A percentile compares a stretch with the other conserved stretches of the same genome.
Evolutionary conservation across 92 coral and sea anemone species (phyloP).

Genomic region (Actinostola sp.): DNA sequence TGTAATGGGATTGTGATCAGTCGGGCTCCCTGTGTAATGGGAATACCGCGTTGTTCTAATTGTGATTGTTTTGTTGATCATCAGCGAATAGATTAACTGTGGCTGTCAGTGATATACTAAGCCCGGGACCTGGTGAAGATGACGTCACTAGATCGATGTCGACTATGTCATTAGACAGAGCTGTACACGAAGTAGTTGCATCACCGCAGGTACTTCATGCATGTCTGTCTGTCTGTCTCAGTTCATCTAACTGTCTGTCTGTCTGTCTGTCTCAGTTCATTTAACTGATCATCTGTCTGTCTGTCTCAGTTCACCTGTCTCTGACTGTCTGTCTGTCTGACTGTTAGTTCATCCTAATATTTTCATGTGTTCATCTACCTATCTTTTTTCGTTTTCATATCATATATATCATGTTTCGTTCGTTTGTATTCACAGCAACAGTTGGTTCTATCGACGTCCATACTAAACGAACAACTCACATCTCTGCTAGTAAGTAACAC

Average conservation of each 20-base stretch:
- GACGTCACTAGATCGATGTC: slow-evolving; percentile 36
- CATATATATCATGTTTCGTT: background rate
- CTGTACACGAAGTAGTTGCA: slow-evolving; percentile 34
- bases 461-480: slow-evolving; percentile 95
- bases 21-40: no score
- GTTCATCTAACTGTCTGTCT: background rate
- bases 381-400: background rate
- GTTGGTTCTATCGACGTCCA: slow-evolving; percentile 88
- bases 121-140: slow-evolving; percentile 73
- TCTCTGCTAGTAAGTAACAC: slow-evolving; percentile 81
- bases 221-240: background rate
- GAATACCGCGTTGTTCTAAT: background rate
- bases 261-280: background rate
- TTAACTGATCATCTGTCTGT: background rate
- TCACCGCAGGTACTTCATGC: slow-evolving; percentile 63
- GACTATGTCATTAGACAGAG: slow-evolving; percentile 42
- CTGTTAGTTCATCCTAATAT: no score
- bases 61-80: background rate
- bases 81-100: slow-evolving; percentile 91
- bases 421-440: slow-evolving; percentile 70
- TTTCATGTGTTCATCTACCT: background rate
- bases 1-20: no score
- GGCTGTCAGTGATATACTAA: slow-evolving; percentile 93
- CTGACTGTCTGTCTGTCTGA: slow-evolving; percentile 3
- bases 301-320: background rate